Percentiles rank a stretch among this genome's conserved stretches.
These are phyloP conservation scores for Polia nebulosa DNA, from an alignment of 2,888 invertebrate species.

Conservation along the genomic window DNA sequence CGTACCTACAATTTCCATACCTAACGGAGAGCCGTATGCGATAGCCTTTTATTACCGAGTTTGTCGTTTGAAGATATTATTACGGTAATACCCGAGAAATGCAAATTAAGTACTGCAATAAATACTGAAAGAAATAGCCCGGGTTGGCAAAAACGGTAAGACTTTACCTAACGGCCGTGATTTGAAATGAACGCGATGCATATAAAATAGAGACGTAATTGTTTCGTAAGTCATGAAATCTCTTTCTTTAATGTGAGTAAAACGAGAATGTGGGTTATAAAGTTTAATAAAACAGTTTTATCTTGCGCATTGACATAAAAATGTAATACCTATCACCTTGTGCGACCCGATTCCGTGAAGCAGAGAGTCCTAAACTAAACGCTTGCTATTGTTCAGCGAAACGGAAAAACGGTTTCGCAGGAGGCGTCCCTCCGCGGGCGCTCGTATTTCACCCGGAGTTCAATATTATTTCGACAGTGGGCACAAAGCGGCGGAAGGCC, in stretches of 20 bases:
- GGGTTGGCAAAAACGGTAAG: slow-evolving; percentile 76
- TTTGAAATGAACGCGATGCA: slow-evolving; percentile 73
- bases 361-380: slow-evolving; percentile 84
- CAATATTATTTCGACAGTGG: slow-evolving; percentile 90
- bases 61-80: slow-evolving; percentile 86
- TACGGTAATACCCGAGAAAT: slow-evolving; percentile 84
- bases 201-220: slow-evolving; percentile 72
- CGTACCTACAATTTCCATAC: slow-evolving; percentile 81
- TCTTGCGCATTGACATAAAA: slow-evolving; percentile 56
- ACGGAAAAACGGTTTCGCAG: slow-evolving; percentile 88
- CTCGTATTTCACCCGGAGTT: slow-evolving; percentile 89
- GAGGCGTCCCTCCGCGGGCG: slow-evolving; percentile 85
- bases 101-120: slow-evolving; percentile 86
- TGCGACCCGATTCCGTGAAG: slow-evolving; percentile 74
- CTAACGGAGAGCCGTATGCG: slow-evolving; percentile 78
- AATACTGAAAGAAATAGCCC: slow-evolving; percentile 80
- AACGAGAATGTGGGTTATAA: slow-evolving; percentile 50
- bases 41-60: slow-evolving; percentile 83
- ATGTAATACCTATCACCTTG: slow-evolving; percentile 64
- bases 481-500: slow-evolving; percentile 88
- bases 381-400: slow-evolving; percentile 85
- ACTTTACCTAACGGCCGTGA: slow-evolving; percentile 75
- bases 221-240: slow-evolving; percentile 69
- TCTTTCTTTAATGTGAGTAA: slow-evolving; percentile 59
- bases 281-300: slow-evolving; percentile 45